Conservation (phyloP, 1,140 invertebrate species). For the Hyles euphorbiae region DNA sequence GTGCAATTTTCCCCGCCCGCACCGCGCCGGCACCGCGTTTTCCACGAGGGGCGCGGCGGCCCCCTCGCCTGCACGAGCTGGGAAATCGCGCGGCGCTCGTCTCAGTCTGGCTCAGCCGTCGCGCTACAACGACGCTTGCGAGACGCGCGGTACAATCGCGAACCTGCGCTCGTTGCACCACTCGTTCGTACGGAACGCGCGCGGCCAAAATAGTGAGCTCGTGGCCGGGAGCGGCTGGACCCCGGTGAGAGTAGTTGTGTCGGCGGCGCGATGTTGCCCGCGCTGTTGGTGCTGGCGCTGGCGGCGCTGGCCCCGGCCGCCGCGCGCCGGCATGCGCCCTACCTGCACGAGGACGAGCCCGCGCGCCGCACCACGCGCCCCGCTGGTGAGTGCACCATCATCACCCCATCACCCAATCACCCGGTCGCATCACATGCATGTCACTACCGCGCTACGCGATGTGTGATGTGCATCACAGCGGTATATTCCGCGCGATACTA, state of each 20-base stretch:
- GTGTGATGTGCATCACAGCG: background rate
- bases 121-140: slow-evolving; percentile 51
- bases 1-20: slow-evolving; percentile 66
- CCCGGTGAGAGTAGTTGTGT: slow-evolving; percentile 40
- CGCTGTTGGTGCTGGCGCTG: slow-evolving; percentile 51
- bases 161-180: slow-evolving; percentile 37
- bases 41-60: slow-evolving; percentile 57
- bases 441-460: background rate
- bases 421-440: background rate
- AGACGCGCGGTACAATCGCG: slow-evolving; percentile 46
- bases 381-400: slow-evolving; percentile 48
- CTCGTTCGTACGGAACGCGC: slow-evolving; percentile 35
- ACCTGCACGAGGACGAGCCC: slow-evolving; percentile 64
- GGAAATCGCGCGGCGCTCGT: slow-evolving; percentile 60
- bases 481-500: background rate
- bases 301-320: slow-evolving; percentile 42
- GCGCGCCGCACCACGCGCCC: slow-evolving; percentile 60
- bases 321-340: slow-evolving; percentile 59
- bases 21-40: slow-evolving; percentile 49
- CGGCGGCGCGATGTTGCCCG: slow-evolving; percentile 48
- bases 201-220: slow-evolving; percentile 67
- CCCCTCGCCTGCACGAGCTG: slow-evolving; percentile 50
- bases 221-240: slow-evolving; percentile 44
- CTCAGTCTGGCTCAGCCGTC: slow-evolving; percentile 64
- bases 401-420: background rate